Base-by-base conservation (phyloP, 1,140 invertebrate genomes). In the Parasteatoda tepidariorum region DNA sequence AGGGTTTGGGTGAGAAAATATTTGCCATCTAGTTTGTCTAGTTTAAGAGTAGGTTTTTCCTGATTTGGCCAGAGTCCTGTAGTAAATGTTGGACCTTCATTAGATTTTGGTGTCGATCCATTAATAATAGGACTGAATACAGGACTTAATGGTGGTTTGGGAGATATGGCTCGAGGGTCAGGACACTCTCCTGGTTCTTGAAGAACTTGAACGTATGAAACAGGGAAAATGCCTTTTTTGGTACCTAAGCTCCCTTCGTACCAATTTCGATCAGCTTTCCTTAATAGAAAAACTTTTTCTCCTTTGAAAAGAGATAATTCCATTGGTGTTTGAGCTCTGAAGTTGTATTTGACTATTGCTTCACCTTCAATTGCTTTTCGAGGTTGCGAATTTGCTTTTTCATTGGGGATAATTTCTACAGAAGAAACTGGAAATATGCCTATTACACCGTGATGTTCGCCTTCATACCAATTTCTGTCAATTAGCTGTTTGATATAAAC, bases 401-500 rank as follows among this genome's bases (percentile, higher is more conserved):
- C 94, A 86, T 92, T 94, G 28, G 93, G 94, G 87, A 95, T 91
- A 90, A 97, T 95, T 93, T 97, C 95, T 70, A 97, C 95, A 89
- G 97, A 97, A 89, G 95, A 96, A 83, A 93, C 93, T 3, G 96
- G 96, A 87, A 97, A 96, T 24, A 97, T 92, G 81, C 96, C 96
- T 86, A 97, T 92, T 89, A 93, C 93, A 6, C 93, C 94, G 88
- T 97, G 95, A 86, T 95, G 92, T 88, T 98, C 96, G 15, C 96
- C 96, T 90, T 98, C 96, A 87, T 95, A 96, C 96, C 96, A 98
- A 88, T 98, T 97, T 87, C 94, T 93, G 90, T 98, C 96, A 84
- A 98, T 93, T 89, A 96, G 94, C 84, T 95, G 91, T 84, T 94
- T 91, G 30, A 98, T 93, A 83, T 94, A 94, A 85, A 98, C 95